phyloP scores from a whole-genome alignment of 2,113 vertebrate species.

The Chauna torquata region DNA sequence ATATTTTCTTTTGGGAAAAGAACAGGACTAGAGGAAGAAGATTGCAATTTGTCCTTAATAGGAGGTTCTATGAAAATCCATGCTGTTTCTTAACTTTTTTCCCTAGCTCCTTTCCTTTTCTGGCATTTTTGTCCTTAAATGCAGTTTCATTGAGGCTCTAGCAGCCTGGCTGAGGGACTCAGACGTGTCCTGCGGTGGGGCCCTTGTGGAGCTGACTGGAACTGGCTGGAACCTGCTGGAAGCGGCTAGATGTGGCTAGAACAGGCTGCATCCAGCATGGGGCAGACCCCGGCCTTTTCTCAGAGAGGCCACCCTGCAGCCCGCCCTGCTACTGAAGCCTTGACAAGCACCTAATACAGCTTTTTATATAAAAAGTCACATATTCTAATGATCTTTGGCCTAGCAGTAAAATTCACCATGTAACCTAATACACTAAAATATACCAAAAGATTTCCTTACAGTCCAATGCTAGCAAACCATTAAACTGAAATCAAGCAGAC shows the following conservation, averaged over 20 bases:
- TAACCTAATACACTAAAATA: neutral
- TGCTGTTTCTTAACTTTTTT: too few relatives aligned
- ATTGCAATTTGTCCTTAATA: too few relatives aligned
- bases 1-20: too few relatives aligned
- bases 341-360: accelerated
- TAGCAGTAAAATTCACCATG: neutral
- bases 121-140: too few relatives aligned
- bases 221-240: too few relatives aligned
- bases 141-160: too few relatives aligned
- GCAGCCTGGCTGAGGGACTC: too few relatives aligned
- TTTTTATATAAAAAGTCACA: neutral
- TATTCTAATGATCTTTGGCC: neutral
- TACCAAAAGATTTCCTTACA: neutral
- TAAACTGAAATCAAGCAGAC: neutral
- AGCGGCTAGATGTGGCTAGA: neutral
- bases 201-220: neutral
- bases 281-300: neutral
- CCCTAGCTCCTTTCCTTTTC: too few relatives aligned
- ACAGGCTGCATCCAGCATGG: accelerated
- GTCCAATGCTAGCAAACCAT: neutral
- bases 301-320: accelerated
- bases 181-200: too few relatives aligned
- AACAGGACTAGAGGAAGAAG: too few relatives aligned
- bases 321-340: accelerated
- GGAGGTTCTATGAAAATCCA: too few relatives aligned